Conservation (phyloP, 2,113 vertebrate genomes). For the Gavialis gangeticus region DNA sequence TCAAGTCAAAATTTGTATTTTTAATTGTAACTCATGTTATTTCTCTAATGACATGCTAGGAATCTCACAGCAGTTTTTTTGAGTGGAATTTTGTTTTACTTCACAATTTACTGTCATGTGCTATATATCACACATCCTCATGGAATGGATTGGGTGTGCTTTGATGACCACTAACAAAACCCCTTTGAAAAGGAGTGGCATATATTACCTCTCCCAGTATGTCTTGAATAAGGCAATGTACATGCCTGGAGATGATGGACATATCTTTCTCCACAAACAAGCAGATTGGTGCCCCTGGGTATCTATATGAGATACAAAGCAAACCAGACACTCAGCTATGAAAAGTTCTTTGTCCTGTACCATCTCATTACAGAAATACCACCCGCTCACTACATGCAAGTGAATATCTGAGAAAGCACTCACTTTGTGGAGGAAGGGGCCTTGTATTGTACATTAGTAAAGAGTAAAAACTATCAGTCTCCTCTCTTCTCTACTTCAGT, state of each 20-base stretch:
- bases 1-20: neutral
- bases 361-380: neutral
- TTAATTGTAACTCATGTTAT: neutral
- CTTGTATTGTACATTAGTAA: neutral
- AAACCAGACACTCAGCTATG: neutral
- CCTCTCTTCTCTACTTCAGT: neutral
- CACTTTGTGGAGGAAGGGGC: neutral
- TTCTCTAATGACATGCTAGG: constrained; percentile 35
- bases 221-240: neutral
- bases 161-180: neutral
- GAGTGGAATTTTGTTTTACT: neutral
- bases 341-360: neutral
- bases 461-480: neutral
- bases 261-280: neutral
- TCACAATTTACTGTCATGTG: neutral
- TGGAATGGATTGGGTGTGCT: neutral
- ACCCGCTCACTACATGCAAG: neutral
- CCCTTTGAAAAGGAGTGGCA: neutral
- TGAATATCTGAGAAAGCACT: neutral
- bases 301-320: neutral
- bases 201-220: too few relatives aligned
- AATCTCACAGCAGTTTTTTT: neutral
- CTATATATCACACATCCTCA: neutral
- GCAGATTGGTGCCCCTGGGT: neutral
- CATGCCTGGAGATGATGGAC: neutral